These are phyloP conservation scores for Halcyon chelicuti DNA, from an alignment of 2,797 vertebrate species.

Conservation along the genomic window DNA sequence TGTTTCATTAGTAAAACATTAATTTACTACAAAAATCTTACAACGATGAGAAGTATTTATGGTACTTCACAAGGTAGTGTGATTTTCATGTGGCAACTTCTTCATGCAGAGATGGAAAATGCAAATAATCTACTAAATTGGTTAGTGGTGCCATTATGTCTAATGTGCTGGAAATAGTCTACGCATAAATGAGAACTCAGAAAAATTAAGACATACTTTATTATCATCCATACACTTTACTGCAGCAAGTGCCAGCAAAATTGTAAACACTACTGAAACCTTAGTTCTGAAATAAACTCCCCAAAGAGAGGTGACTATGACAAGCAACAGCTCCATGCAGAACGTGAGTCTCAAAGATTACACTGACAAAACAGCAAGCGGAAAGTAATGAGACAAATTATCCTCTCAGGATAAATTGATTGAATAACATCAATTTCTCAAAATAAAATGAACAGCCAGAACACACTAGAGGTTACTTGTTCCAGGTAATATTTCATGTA, in stretches of 20 bases:
- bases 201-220: background rate
- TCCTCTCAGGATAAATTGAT: background rate
- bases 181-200: background rate
- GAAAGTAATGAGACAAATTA: background rate
- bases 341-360: background rate
- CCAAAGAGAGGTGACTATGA: background rate
- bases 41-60: background rate
- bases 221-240: background rate
- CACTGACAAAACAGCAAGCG: too few species aligned
- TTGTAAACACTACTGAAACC: background rate
- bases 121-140: background rate
- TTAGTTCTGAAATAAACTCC: background rate
- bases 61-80: background rate
- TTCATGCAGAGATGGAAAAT: background rate
- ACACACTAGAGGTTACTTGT: background rate
- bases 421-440: background rate
- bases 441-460: background rate
- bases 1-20: background rate
- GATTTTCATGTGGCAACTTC: background rate
- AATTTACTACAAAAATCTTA: background rate
- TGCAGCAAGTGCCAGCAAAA: background rate
- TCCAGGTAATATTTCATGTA: background rate
- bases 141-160: background rate
- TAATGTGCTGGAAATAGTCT: background rate
- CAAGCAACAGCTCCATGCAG: background rate